These are phyloP conservation scores for Turritopsis dohrnii DNA, from an alignment of 30 jellyfish, hydroid and myxozoan species.

Conservation along the genomic window DNA sequence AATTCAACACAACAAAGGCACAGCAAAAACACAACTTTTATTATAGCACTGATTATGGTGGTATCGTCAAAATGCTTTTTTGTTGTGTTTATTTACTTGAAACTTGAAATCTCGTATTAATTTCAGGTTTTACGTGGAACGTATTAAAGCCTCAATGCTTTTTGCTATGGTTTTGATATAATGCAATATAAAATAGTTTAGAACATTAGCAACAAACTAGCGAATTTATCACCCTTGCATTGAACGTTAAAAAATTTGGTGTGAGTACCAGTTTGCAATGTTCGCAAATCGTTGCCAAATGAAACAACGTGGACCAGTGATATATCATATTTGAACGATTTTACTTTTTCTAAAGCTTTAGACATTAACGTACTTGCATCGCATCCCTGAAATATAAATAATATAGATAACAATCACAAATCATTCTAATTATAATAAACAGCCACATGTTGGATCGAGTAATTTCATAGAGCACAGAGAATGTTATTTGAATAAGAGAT, in stretches of 20 bases:
- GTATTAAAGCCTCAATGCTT: no score
- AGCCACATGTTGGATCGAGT: neutral
- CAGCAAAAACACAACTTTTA: no score
- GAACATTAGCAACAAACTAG: neutral
- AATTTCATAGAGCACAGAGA: neutral
- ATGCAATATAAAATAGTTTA: neutral
- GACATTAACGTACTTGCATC: neutral
- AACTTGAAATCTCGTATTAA: no score
- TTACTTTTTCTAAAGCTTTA: neutral
- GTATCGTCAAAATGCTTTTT: no score
- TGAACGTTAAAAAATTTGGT: neutral
- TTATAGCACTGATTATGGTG: no score
- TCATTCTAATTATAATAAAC: no score
- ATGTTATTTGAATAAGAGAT: no score
- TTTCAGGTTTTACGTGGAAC: no score
- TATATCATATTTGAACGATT: neutral
- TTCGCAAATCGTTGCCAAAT: neutral
- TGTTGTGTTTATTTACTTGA: no score
- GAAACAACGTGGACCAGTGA: neutral
- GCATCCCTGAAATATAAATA: neutral
- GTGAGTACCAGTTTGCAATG: neutral
- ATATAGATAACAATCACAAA: neutral
- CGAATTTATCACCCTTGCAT: neutral
- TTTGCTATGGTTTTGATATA: neutral
- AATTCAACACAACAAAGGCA: no score